These are phyloP conservation scores for Glaucidium brasilianum DNA, from an alignment of 2,113 vertebrate genomes.

Conservation along the genomic window DNA sequence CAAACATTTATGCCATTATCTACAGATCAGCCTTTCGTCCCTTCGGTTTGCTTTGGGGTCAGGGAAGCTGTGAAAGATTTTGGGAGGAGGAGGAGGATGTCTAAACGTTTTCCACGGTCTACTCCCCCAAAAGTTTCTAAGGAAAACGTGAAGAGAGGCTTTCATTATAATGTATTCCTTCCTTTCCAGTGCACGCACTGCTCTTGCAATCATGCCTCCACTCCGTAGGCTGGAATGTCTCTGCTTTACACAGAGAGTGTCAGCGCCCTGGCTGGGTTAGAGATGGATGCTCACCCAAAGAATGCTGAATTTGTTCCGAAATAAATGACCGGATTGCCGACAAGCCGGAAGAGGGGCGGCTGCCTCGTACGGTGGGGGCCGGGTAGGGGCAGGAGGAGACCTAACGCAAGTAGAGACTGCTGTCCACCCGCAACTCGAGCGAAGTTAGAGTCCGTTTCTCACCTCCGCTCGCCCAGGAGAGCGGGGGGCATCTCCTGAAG, in stretches of 20 bases:
- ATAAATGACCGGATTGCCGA: neutral
- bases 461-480: neutral
- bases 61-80: neutral
- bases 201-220: neutral
- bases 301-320: neutral
- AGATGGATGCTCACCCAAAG: neutral
- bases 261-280: neutral
- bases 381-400: neutral
- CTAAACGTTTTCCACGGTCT: neutral
- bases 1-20: neutral
- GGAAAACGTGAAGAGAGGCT: neutral
- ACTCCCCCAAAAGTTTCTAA: conserved; percentile 13
- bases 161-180: neutral
- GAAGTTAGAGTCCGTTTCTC: conserved; percentile 23
- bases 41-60: neutral
- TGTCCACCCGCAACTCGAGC: conserved; percentile 3
- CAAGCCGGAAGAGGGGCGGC: neutral
- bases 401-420: neutral
- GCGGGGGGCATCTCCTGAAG: neutral
- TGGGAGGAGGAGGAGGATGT: neutral
- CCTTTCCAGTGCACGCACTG: neutral
- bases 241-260: neutral
- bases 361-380: neutral
- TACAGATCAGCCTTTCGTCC: neutral
- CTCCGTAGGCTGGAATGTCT: neutral